phyloP scores from a whole-genome alignment of 1,140 invertebrate genomes.

The Drosophila repletoides region DNA sequence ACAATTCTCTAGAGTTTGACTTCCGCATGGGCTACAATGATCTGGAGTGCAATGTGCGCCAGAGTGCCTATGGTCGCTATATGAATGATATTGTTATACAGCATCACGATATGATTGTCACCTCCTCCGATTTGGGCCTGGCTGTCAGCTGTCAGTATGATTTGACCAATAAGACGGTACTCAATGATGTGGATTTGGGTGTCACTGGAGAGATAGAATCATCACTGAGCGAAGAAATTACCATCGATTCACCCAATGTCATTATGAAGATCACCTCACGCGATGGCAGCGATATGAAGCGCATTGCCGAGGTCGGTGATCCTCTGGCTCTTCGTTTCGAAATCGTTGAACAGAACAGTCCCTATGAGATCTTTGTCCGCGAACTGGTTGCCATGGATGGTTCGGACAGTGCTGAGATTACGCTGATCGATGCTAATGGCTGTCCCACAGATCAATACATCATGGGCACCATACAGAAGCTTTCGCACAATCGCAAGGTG shows the following conservation, averaged over 20 bases:
- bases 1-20: slow-evolving; percentile 93
- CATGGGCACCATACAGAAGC: slow-evolving; percentile 95
- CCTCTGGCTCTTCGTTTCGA: slow-evolving; percentile 94
- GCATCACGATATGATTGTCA: slow-evolving; percentile 97
- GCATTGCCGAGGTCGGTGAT: slow-evolving; percentile 94
- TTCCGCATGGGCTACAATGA: slow-evolving; percentile 95
- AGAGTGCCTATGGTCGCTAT: slow-evolving; percentile 92
- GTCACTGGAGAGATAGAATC: slow-evolving; percentile 93
- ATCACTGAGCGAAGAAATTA: slow-evolving; percentile 90
- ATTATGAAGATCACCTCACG: slow-evolving; percentile 96
- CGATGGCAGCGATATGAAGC: slow-evolving; percentile 88
- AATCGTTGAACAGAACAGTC: slow-evolving; percentile 94
- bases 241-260: slow-evolving; percentile 96
- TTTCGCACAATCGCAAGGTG: slow-evolving; percentile 87
- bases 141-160: slow-evolving; percentile 97
- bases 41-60: slow-evolving; percentile 94
- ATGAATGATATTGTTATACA: slow-evolving; percentile 95
- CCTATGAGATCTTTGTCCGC: slow-evolving; percentile 97
- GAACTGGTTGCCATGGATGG: slow-evolving; percentile 97
- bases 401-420: slow-evolving; percentile 94
- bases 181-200: slow-evolving; percentile 94
- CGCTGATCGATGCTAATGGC: slow-evolving; percentile 94
- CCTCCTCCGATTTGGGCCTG: slow-evolving; percentile 95
- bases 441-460: slow-evolving; percentile 96
- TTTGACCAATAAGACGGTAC: slow-evolving; percentile 95